Conservation (phyloP, 1,140 invertebrate genomes). For the Trichonephila clavata region DNA sequence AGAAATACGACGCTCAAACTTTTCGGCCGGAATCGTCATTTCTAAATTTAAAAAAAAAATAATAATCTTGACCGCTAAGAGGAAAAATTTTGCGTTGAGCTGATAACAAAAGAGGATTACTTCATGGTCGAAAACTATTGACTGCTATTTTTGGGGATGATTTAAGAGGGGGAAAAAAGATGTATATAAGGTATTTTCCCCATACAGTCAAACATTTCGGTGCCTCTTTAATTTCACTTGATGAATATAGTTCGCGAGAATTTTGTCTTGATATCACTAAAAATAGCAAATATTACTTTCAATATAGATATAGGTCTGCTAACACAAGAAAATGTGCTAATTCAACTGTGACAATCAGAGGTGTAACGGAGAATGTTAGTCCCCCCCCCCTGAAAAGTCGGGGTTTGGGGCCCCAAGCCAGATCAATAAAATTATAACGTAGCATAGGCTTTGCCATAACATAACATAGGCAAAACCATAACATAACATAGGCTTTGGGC, state of each 20-base stretch:
- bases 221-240: neutral
- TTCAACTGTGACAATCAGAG: too few species aligned
- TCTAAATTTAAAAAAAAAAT: constrained; percentile 61
- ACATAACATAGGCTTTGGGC: too few species aligned
- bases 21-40: constrained; percentile 58
- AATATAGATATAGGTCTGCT: too few species aligned
- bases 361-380: too few species aligned
- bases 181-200: neutral
- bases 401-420: too few species aligned
- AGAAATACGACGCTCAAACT: constrained; percentile 5
- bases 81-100: constrained; percentile 22
- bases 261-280: too few species aligned
- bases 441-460: too few species aligned
- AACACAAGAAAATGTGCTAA: too few species aligned
- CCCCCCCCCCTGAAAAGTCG: too few species aligned
- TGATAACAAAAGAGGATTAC: constrained; percentile 40
- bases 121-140: constrained; percentile 22
- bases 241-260: neutral
- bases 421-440: too few species aligned
- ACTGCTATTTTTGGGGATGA: constrained; percentile 24
- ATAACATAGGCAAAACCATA: too few species aligned
- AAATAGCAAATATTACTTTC: too few species aligned
- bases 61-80: constrained; percentile 23
- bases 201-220: neutral
- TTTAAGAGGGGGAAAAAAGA: neutral